Evolutionary conservation across 2,797 vertebrate genomes (phyloP), one percentile per base, ranked within the genome.

Genomic region (Danio jaintianensis): DNA sequence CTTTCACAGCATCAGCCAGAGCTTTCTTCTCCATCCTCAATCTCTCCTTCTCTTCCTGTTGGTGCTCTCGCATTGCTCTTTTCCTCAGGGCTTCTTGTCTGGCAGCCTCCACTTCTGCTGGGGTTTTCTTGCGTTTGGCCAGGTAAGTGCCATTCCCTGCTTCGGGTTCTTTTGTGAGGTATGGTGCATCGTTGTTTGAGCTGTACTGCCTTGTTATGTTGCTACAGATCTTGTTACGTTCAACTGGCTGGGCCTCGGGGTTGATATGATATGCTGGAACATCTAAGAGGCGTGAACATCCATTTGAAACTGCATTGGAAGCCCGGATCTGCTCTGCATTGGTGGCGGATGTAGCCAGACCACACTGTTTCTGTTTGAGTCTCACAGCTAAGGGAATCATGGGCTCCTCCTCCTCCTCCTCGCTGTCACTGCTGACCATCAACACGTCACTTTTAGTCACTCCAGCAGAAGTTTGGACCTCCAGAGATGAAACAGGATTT

Each of bases 381-480:
- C 94, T 92, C 70, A 93, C 86, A 0, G 88, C 83, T 73, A 96
- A 87, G 15, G 95, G 93, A 56, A 90, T 61, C 2, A 93, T 52
- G 0, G 87, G 87, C 22, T 90, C 91, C 1, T 58, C 69, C 40
- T 91, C 69, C 40, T 91, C 89, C 4, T 92, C 89, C 9, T 94
- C 94, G 40, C 93, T 95, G 6, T 88, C 94, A 0, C 94, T 95
- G 83, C 93, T 95, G 53, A 94, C 88, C 86, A 86, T 90, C 75
- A 86, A 82, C 0, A 89, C 87, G 0, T 87, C 83, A 13, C 83
- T 55, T 52, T 18, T 47, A 47, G 13, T 61, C 43, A 20, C 56
- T 7, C 36, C 29, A n/a, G 18, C 1, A 0, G 7, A 1, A 2
- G 16, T 40, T 0, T 0, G 5, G 3, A n/a, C 4, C n/a, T n/a